Base-by-base conservation (phyloP, 2,113 vertebrate species). In the Nibea albiflora region DNA sequence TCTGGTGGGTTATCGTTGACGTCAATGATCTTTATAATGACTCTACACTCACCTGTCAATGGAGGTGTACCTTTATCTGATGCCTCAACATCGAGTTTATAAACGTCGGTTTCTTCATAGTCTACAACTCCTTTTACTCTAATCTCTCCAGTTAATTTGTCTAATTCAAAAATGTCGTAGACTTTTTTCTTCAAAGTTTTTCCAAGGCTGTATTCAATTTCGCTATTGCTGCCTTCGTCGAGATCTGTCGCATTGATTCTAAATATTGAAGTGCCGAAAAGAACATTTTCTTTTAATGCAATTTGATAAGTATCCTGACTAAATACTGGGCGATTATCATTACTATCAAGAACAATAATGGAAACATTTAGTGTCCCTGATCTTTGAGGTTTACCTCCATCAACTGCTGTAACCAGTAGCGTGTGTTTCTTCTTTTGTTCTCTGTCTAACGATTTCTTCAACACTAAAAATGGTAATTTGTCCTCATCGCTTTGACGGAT, bases 291-390 rank as follows among this genome's bases (percentile, higher is more conserved):
- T 3, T 17, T 3, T 4, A 92, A 42, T 11, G 2, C 22, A 26
- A 26, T 26, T 16, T 57, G 54, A 14, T 57, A 57, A 57, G 7
- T 26, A 5, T 92, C 90, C 57, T 92, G 85, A 26, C 60, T 76
- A 63, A 92, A 94, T 3, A 83, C 64, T 0, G 93, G 93, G 0
- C 69, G 75, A 39, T 93, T 95, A 26, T 93, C 94, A 50, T 94
- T 95, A 1, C 8, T 57, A 14, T 57, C 54, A 8, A 57, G 54
- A 57, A 57, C 54, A 26, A 57, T 8, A n/a, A 94, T 70, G 0
- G 68, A 84, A 4, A 93, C 86, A 58, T 88, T 84, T 1, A 90
- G 16, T 3, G 76, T 79, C 0, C 84, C 93, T 8, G 90, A 89
- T 74, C 66, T 73, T 3, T 62, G 58, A 47, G 91, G 91, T 64